phyloP scores from a whole-genome alignment of 1,140 invertebrate species.

The Lucilia sericata region DNA sequence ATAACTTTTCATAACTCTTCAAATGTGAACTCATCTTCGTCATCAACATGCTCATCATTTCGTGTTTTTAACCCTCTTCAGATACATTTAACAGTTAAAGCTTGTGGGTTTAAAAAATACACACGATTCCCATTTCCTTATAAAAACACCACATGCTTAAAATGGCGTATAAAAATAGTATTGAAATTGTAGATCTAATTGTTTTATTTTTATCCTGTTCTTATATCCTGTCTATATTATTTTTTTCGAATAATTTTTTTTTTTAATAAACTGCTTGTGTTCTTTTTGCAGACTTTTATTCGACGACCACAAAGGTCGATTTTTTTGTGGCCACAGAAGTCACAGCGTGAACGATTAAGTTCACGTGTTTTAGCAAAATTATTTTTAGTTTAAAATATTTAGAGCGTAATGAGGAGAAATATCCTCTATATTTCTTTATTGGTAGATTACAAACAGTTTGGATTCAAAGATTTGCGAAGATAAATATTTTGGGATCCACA shows the following conservation, averaged over 20 bases:
- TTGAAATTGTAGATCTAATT: not conserved
- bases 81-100: not conserved
- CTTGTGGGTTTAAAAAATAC: not conserved
- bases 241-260: not conserved
- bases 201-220: conserved; percentile 35
- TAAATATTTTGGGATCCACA: too few species aligned
- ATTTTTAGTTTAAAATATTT: not conserved
- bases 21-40: conserved; percentile 3
- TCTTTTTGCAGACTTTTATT: conserved; percentile 13
- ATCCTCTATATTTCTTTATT: too few species aligned
- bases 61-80: not conserved
- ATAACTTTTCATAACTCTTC: not conserved
- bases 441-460: too few species aligned
- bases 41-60: conserved; percentile 21
- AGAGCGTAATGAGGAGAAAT: not conserved
- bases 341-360: conserved; percentile 33
- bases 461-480: too few species aligned
- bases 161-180: conserved; percentile 21
- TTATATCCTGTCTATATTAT: conserved; percentile 21
- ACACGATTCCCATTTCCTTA: not conserved
- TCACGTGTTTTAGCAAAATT: conserved; percentile 27
- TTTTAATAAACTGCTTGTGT: not conserved
- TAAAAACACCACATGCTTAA: not conserved
- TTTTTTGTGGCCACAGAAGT: too few species aligned
- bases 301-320: too few species aligned